These are phyloP conservation scores for Chouioia cunea DNA, from an alignment of 2,888 invertebrate genomes.

Conservation along the genomic window DNA sequence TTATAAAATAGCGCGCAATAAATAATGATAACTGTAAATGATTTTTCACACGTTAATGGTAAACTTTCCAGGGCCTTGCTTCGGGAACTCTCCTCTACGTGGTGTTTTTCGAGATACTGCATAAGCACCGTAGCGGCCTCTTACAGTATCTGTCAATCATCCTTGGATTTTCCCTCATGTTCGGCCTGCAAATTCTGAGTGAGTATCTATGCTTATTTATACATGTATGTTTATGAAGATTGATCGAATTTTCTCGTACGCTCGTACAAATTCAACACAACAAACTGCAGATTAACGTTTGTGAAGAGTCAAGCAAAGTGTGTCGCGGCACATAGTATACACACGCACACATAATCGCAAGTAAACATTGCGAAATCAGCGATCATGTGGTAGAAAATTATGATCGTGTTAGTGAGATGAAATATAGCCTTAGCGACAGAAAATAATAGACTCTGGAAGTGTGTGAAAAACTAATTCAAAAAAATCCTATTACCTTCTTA, in stretches of 20 bases:
- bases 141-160: slow-evolving; percentile 77
- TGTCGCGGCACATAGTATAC: slow-evolving; percentile 2
- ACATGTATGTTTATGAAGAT: background rate
- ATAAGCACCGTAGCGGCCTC: slow-evolving; percentile 73
- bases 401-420: background rate
- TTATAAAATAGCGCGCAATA: no score
- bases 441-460: slow-evolving; percentile 16
- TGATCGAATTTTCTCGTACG: no score
- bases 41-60: background rate
- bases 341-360: slow-evolving; percentile 6
- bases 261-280: slow-evolving; percentile 3
- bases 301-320: slow-evolving; percentile 12
- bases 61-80: slow-evolving; percentile 81
- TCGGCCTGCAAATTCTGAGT: slow-evolving; percentile 76
- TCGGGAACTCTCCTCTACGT: slow-evolving; percentile 94
- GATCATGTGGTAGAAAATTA: background rate
- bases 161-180: slow-evolving; percentile 80
- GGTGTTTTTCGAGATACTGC: slow-evolving; percentile 95
- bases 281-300: slow-evolving; percentile 13
- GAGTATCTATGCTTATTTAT: slow-evolving; percentile 62
- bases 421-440: background rate
- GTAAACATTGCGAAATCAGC: slow-evolving; percentile 19
- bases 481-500: no score
- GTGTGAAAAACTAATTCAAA: slow-evolving; percentile 11
- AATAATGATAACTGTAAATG: no score